A percentile compares a stretch with the other conserved stretches of the same genome.
These are phyloP conservation scores for Harpalus rufipes DNA, from an alignment of 2,888 invertebrate genomes.

Conservation along the genomic window DNA sequence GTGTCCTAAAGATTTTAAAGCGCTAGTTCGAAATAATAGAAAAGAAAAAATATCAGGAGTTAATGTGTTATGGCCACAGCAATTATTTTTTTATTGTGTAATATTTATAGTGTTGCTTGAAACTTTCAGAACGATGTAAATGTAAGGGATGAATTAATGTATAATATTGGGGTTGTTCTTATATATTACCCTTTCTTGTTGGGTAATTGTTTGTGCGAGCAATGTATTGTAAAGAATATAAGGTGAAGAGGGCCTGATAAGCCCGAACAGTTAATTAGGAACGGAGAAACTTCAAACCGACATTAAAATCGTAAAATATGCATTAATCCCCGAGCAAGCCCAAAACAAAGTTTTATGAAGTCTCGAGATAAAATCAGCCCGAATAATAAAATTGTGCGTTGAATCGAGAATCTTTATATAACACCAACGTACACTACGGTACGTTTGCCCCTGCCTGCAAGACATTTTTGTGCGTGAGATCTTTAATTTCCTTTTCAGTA, in stretches of 20 bases:
- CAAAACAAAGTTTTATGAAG: constrained; percentile 75
- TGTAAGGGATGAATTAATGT: no score
- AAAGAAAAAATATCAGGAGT: no score
- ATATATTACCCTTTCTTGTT: not conserved
- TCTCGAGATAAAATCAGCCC: constrained; percentile 75
- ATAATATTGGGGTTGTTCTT: no score
- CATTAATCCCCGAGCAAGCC: constrained; percentile 73
- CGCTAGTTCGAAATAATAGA: no score
- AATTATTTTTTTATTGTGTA: no score
- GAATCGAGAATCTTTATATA: constrained; percentile 73
- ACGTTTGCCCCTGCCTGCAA: constrained; percentile 41
- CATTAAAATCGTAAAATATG: constrained; percentile 76
- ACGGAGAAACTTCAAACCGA: constrained; percentile 68
- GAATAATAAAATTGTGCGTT: constrained; percentile 76
- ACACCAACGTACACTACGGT: constrained; percentile 59
- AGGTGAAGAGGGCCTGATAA: constrained; percentile 47
- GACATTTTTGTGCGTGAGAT: constrained; percentile 73
- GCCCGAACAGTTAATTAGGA: constrained; percentile 65
- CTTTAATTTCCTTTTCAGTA: constrained; percentile 73
- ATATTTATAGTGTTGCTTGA: no score
- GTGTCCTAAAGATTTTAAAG: no score
- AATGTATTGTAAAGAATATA: constrained; percentile 16
- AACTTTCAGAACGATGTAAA: no score
- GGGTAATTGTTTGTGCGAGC: not conserved
- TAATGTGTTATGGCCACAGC: no score